Evolutionary conservation across 2,888 invertebrate species (phyloP).

Genomic region (Dysmachus trigonus): DNA sequence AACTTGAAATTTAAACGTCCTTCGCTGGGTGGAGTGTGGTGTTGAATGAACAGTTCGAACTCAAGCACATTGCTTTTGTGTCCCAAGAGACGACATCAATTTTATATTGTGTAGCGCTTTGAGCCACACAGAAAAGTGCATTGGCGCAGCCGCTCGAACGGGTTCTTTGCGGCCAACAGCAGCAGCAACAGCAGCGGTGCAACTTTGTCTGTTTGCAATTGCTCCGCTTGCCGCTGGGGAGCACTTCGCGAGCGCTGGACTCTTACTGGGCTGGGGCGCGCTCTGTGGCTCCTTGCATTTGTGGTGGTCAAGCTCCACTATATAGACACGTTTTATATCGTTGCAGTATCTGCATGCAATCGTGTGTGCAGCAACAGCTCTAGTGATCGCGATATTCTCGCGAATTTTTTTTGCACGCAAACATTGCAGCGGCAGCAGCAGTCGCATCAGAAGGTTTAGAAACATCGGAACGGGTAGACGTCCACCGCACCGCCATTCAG

Average conservation of each 20-base stretch:
- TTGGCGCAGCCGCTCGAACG: background rate
- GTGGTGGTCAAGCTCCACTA: background rate
- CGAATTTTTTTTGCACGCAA: background rate
- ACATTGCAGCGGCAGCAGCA: background rate
- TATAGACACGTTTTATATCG: background rate
- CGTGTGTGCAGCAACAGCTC: background rate
- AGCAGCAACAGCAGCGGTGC: background rate
- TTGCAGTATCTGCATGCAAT: background rate
- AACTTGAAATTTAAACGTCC: background rate
- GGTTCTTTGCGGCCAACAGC: background rate
- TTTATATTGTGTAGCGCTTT: background rate
- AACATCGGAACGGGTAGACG: background rate
- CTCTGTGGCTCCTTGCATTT: background rate
- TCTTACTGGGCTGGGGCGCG: background rate
- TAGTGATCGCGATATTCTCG: background rate
- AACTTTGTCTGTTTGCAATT: conserved; percentile 8
- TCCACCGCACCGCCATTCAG: background rate
- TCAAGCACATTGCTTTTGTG: too few species aligned
- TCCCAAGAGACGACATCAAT: background rate
- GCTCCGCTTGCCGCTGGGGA: background rate
- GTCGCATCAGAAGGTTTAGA: background rate
- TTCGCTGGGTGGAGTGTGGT: background rate
- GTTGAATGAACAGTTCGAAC: background rate
- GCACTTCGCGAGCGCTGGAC: background rate
- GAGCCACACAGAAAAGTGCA: background rate